Conservation (phyloP, 1,140 invertebrate species). For the Plodia interpunctella region DNA sequence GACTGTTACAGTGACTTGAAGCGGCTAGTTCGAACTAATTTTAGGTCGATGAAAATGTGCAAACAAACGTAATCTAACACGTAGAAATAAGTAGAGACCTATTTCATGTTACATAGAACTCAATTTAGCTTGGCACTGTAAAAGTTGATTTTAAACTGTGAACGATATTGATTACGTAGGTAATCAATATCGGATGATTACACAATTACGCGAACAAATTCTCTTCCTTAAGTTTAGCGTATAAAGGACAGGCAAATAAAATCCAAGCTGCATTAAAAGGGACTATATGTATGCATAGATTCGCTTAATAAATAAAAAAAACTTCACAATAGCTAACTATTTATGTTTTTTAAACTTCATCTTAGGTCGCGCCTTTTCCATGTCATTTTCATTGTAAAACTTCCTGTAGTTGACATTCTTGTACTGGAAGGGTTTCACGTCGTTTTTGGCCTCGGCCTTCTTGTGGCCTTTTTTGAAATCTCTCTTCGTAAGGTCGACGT, state of each 20-base stretch:
- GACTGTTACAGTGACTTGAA: no score
- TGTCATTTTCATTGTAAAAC: constrained; percentile 38
- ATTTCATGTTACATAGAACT: no score
- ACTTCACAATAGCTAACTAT: constrained; percentile 20
- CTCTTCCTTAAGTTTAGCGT: background rate
- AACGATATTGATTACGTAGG: no score
- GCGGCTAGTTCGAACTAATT: no score
- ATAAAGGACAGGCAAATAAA: background rate
- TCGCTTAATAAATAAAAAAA: constrained; percentile 13
- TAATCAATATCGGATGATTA: no score
- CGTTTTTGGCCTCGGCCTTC: constrained; percentile 23
- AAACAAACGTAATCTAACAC: no score
- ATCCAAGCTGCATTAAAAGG: background rate
- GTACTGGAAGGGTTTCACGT: constrained; percentile 34
- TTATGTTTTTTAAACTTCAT: constrained; percentile 45
- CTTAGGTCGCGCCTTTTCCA: constrained; percentile 31
- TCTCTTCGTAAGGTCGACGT: constrained; percentile 18
- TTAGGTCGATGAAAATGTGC: no score
- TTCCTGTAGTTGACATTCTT: constrained; percentile 49
- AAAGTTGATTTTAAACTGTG: no score
- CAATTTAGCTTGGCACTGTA: no score
- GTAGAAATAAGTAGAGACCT: no score
- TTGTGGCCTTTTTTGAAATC: constrained; percentile 21
- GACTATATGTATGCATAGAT: constrained; percentile 2
- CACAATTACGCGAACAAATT: no score